Percentiles rank a stretch among this genome's conserved stretches.
Conservation (phyloP, 1,140 invertebrate genomes). For the Drosophila bipectinata region DNA sequence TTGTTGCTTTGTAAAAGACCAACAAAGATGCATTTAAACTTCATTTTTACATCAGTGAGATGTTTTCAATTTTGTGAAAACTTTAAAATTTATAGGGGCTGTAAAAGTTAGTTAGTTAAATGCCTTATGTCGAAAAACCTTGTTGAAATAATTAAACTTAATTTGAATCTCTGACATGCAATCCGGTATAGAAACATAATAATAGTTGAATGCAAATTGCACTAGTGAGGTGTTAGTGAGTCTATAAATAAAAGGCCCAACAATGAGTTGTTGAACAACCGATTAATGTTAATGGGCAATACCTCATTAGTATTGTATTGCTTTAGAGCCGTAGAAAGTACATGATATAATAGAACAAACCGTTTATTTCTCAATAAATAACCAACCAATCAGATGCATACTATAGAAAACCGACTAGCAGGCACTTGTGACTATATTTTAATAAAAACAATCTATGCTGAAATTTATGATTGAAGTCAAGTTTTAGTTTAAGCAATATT, state of each 20-base stretch:
- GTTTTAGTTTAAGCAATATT: background rate
- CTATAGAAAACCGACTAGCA: background rate
- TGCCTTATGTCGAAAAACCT: no score
- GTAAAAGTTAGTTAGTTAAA: no score
- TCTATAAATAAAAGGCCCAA: constrained; percentile 1
- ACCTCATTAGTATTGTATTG: background rate
- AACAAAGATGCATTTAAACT: no score
- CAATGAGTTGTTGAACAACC: constrained; percentile 1
- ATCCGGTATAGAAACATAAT: background rate
- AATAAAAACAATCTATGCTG: background rate
- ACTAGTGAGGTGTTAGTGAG: background rate
- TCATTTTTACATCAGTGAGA: no score
- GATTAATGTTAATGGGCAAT: background rate
- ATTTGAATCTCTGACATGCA: background rate
- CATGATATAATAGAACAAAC: background rate
- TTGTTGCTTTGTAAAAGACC: no score
- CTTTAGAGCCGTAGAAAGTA: background rate
- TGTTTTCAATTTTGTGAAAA: no score
- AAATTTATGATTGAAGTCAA: background rate
- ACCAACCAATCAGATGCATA: background rate
- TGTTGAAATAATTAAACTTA: background rate
- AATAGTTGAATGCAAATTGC: background rate
- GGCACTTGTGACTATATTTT: background rate
- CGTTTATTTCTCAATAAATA: background rate
- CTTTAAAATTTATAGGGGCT: no score